Base-by-base conservation (phyloP, 2,113 vertebrate genomes). In the Dendropsophus ebraccatus region DNA sequence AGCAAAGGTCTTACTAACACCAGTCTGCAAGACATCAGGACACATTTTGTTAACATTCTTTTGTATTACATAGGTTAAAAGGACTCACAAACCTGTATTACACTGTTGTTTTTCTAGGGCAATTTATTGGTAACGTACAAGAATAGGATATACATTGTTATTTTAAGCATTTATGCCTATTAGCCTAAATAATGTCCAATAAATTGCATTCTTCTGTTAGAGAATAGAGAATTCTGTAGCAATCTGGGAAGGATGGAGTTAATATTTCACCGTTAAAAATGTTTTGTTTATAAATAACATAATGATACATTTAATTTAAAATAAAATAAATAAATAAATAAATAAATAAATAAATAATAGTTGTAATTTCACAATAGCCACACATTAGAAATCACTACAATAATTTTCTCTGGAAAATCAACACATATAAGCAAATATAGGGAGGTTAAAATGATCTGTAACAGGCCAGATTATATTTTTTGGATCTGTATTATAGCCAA, bases 1-100 rank as follows among this genome's bases (percentile, higher is more conserved):
- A 85, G 83, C 84, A 81, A 86, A 80, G 84, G 76, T 86, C 84
- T 67, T 35, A 80, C 84, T 70, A 72, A 86, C 84, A 81, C 25
- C 84, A 45, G 58, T 21, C 84, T 60, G 49, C n/a, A 49, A 37
- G 75, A 70, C 60, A 52, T 72, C 32, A 72, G 76, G 76, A 80
- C 76, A 80, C 58, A 70, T 82, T 70, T 35, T 50, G 28, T 70
- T 69, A 35, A 69, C 81, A 82, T 82, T 82, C 47, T 69, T 37
- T 28, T 8, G 25, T 25, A 52, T 32, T 50, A 67, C 47, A 70
- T 30, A 70, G 81, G 52, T 81, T 62, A 81, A 81, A 81, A 28
- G 37, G 78, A 47, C 35, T 45, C 19, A 12, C 50, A 56, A 79
- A 23, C 30, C 21, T 79, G 19, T 49, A 16, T 25, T 41, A 10